phyloP scores from a whole-genome alignment of 2,888 invertebrate species.

The Neuroscelio doddi region DNA sequence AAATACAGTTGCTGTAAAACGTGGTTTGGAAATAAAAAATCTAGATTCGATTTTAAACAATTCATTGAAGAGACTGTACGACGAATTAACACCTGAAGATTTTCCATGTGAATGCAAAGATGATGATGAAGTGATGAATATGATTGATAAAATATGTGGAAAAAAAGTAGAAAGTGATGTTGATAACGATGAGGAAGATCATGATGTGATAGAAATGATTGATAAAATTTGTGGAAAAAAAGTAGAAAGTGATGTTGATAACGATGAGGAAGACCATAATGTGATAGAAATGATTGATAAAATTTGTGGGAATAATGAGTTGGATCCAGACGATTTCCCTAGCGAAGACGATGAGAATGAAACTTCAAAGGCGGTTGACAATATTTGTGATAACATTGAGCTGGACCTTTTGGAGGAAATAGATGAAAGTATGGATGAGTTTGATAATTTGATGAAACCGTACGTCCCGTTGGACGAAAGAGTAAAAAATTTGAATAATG shows the following conservation, averaged over 20 bases:
- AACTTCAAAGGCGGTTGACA: not conserved
- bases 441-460: conserved; percentile 52
- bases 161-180: conserved; percentile 5
- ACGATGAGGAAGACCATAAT: too few species aligned
- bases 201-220: not conserved
- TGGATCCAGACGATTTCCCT: not conserved
- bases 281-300: not conserved
- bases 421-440: conserved; percentile 51
- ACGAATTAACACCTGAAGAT: conserved; percentile 64
- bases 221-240: not conserved
- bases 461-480: conserved; percentile 63
- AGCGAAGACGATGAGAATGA: not conserved
- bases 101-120: conserved; percentile 62
- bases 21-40: conserved; percentile 57
- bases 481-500: conserved; percentile 24
- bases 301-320: not conserved
- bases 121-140: not conserved
- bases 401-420: not conserved
- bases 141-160: not conserved
- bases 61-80: conserved; percentile 65
- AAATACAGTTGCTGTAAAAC: too few species aligned
- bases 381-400: conserved; percentile 6
- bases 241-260: conserved; percentile 13
- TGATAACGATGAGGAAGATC: conserved; percentile 24
- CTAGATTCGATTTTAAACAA: conserved; percentile 64